Evolutionary conservation across 92 coral and sea anemone genomes (phyloP).

Genomic region (Parazoanthus swiftii): DNA sequence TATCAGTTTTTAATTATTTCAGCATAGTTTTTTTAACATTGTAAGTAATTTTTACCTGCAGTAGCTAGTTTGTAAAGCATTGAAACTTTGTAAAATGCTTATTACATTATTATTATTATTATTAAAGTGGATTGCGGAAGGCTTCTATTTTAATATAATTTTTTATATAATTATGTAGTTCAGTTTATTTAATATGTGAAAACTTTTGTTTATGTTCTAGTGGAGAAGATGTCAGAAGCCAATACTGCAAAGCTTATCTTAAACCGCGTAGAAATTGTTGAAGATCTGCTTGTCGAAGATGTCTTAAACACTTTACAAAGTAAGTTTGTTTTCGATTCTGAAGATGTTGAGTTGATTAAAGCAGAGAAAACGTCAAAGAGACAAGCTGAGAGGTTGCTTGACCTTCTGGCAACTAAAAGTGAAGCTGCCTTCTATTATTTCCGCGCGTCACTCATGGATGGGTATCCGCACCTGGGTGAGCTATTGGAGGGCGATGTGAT

Average conservation of each 20-base stretch:
- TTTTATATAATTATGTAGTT: too few relatives aligned
- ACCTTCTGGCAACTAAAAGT: conserved; percentile 73
- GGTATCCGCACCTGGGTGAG: conserved; percentile 87
- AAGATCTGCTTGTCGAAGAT: conserved; percentile 86
- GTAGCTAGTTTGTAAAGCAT: too few relatives aligned
- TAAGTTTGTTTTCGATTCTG: conserved; percentile 78
- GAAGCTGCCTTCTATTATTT: conserved; percentile 87
- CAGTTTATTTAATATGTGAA: neutral
- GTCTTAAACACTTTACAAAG: conserved; percentile 73
- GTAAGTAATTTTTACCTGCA: too few relatives aligned
- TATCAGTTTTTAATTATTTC: too few relatives aligned
- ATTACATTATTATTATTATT: too few relatives aligned
- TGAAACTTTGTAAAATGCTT: too few relatives aligned
- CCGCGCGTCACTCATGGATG: conserved; percentile 67
- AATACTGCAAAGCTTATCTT: conserved; percentile 60
- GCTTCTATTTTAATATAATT: too few relatives aligned
- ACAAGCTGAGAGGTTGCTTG: conserved; percentile 86
- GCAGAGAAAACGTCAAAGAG: conserved; percentile 76
- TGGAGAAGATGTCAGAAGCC: conserved; percentile 62
- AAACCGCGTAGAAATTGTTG: conserved; percentile 83
- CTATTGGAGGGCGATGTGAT: conserved; percentile 56
- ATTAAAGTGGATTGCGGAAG: too few relatives aligned
- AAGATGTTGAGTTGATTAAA: conserved; percentile 80
- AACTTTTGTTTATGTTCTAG: conserved; percentile 38
- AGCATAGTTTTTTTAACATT: too few relatives aligned